Percentiles rank a stretch among this genome's conserved stretches.
These are phyloP conservation scores for Romanogobio albipinnatus DNA, from an alignment of 2,113 vertebrate genomes.

Conservation along the genomic window DNA sequence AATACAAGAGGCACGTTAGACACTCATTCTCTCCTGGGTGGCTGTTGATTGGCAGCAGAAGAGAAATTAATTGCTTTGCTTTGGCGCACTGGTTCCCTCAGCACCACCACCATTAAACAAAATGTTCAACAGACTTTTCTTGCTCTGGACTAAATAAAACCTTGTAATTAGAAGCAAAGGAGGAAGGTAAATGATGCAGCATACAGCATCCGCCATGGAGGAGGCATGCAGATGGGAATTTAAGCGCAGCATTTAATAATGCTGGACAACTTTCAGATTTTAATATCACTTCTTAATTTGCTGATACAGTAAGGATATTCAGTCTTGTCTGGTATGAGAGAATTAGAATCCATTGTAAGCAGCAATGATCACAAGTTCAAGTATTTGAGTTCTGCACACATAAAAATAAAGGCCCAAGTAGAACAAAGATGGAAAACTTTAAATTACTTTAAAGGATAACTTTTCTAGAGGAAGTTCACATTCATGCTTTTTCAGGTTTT, in stretches of 20 bases:
- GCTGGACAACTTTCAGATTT: slow-evolving; percentile 12
- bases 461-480: not conserved
- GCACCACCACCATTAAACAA: slow-evolving; percentile 48
- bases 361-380: not conserved
- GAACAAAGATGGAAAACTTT: not conserved
- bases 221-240: not conserved
- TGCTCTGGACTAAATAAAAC: slow-evolving; percentile 18
- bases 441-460: not conserved
- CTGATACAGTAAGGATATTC: not conserved
- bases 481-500: not conserved
- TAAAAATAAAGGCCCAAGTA: not conserved
- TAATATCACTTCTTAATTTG: not conserved
- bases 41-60: slow-evolving; percentile 52
- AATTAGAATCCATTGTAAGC: not conserved
- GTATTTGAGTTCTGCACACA: not conserved
- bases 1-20: slow-evolving; percentile 42
- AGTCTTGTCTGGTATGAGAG: not conserved
- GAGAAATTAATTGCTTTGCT: slow-evolving; percentile 55
- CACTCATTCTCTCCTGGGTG: slow-evolving; percentile 21
- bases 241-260: not conserved
- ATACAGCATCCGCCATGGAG: slow-evolving; percentile 1
- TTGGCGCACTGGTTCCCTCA: slow-evolving; percentile 30
- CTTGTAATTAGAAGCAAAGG: slow-evolving; percentile 30
- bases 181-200: not conserved
- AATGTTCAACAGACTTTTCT: slow-evolving; percentile 42